Conservation (phyloP, 2,888 invertebrate genomes). For the Heliconius ismenius region DNA sequence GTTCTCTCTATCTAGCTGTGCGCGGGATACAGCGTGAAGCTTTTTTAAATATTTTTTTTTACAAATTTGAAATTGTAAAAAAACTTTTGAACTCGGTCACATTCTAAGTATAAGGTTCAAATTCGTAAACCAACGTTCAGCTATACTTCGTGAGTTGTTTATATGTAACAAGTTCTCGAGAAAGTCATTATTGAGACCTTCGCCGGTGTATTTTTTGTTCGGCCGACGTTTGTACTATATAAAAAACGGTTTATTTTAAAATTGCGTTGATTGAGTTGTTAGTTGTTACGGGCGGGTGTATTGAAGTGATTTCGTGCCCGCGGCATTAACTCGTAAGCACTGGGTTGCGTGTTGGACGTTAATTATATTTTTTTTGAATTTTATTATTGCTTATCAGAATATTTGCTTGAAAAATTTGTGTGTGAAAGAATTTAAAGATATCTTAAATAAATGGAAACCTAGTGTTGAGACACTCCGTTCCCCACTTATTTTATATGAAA, state of each 20-base stretch:
- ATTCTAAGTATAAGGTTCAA: constrained; percentile 48
- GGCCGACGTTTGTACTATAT: constrained; percentile 56
- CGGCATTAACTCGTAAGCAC: constrained; percentile 57
- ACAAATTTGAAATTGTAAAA: neutral
- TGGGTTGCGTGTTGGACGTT: constrained; percentile 47
- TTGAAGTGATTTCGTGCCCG: constrained; percentile 60
- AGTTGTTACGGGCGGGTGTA: constrained; percentile 48
- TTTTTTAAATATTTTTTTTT: too few relatives aligned
- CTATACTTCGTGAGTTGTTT: constrained; percentile 67
- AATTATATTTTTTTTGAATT: constrained; percentile 35
- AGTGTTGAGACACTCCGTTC: too few relatives aligned
- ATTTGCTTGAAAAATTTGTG: neutral
- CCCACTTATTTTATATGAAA: too few relatives aligned
- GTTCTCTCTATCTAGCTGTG: too few relatives aligned
- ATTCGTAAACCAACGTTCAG: constrained; percentile 54
- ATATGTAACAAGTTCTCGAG: constrained; percentile 68
- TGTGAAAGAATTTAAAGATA: neutral
- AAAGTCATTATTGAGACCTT: constrained; percentile 73
- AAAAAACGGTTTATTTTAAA: constrained; percentile 73
- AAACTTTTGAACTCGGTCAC: neutral
- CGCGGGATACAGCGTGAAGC: too few relatives aligned
- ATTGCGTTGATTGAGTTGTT: constrained; percentile 79
- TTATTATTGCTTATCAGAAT: neutral
- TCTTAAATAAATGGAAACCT: too few relatives aligned
- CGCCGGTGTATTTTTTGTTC: constrained; percentile 63